Evolutionary conservation across 2,797 vertebrate genomes (phyloP).

Genomic region (Sarcophilus harrisii): DNA sequence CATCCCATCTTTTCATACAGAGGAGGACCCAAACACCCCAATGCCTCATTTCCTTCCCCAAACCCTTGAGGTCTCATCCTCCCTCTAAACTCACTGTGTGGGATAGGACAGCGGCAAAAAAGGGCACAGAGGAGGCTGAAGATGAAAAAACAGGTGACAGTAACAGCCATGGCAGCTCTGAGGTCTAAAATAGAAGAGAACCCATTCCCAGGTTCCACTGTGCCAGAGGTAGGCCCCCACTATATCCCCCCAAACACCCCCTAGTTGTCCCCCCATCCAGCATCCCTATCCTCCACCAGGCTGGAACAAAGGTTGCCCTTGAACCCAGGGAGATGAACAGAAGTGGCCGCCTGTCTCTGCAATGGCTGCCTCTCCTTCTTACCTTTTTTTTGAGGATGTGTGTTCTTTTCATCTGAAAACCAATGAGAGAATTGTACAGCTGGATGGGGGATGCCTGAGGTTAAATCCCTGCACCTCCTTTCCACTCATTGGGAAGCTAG

Average conservation of each 20-base stretch:
- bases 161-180: background rate
- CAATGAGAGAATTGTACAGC: background rate
- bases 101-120: too few species aligned
- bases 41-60: too few species aligned
- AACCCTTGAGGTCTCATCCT: too few species aligned
- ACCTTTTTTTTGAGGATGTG: background rate
- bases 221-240: accelerated
- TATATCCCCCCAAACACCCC: background rate
- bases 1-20: too few species aligned
- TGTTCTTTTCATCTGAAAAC: background rate
- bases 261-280: background rate
- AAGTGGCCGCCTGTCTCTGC: background rate
- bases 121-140: too few species aligned
- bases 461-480: background rate
- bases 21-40: too few species aligned
- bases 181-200: background rate
- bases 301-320: background rate
- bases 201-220: background rate
- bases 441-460: background rate
- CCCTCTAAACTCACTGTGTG: too few species aligned
- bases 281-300: background rate
- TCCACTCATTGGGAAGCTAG: background rate
- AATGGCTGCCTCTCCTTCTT: background rate
- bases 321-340: background rate
- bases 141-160: background rate